phyloP scores from a whole-genome alignment of 2,113 vertebrate genomes.

The Mesitornis unicolor region DNA sequence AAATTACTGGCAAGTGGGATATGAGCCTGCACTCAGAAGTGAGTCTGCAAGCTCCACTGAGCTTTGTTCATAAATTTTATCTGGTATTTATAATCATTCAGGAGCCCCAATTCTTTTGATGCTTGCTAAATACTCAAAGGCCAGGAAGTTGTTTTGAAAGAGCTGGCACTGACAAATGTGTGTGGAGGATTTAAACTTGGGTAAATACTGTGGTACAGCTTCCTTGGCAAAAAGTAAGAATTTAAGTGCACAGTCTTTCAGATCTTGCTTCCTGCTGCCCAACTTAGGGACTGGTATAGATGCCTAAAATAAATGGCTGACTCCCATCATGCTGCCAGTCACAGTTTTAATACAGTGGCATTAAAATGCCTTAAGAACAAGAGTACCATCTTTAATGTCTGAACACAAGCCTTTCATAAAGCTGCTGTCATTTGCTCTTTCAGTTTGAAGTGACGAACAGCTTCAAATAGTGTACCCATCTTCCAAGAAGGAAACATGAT shows the following conservation, averaged over 20 bases:
- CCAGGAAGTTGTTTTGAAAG: neutral
- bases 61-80: neutral
- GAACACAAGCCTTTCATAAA: neutral
- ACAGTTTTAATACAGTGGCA: neutral
- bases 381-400: neutral
- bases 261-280: rapidly evolving
- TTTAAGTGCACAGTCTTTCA: neutral
- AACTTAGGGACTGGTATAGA: neutral
- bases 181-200: rapidly evolving
- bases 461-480: neutral
- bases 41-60: neutral
- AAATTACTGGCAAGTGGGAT: neutral
- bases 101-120: neutral
- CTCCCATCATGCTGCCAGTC: neutral
- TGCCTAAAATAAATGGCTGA: neutral
- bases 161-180: neutral
- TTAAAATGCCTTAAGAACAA: neutral
- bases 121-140: neutral
- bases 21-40: neutral
- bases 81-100: neutral
- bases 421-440: neutral
- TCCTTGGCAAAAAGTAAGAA: neutral
- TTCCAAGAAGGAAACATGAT: neutral
- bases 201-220: neutral
- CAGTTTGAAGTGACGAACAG: neutral